Conservation (phyloP, 1,140 invertebrate species). For the Coboldia fuscipes region DNA sequence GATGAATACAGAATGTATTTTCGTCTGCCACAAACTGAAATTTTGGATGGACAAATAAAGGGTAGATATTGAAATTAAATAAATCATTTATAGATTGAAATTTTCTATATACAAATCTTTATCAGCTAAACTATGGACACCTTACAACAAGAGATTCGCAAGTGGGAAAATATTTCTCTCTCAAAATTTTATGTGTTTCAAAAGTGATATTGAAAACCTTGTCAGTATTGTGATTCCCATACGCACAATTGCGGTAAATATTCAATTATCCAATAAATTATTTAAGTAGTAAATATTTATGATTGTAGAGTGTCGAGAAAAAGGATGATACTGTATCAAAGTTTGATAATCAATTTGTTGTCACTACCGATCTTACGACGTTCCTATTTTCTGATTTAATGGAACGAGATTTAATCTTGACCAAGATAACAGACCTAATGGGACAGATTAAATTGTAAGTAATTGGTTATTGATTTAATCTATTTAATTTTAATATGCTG, state of each 20-base stretch:
- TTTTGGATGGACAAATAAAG: slow-evolving; percentile 78
- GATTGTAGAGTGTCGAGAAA: slow-evolving; percentile 22
- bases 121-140: slow-evolving; percentile 59
- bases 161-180: slow-evolving; percentile 83
- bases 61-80: slow-evolving; percentile 24
- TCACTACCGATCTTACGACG: slow-evolving; percentile 52
- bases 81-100: too few relatives aligned
- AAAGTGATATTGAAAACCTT: slow-evolving; percentile 68
- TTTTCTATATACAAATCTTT: too few relatives aligned
- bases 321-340: slow-evolving; percentile 26
- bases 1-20: slow-evolving; percentile 68
- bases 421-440: slow-evolving; percentile 74
- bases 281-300: background rate
- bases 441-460: slow-evolving; percentile 28
- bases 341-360: slow-evolving; percentile 58
- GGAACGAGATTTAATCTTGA: slow-evolving; percentile 72
- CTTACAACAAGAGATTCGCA: slow-evolving; percentile 79
- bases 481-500: background rate
- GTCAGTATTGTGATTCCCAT: slow-evolving; percentile 79
- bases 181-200: slow-evolving; percentile 88
- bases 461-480: slow-evolving; percentile 2
- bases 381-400: slow-evolving; percentile 79
- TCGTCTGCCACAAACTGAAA: slow-evolving; percentile 66
- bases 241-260: slow-evolving; percentile 23
- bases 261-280: background rate